These are phyloP conservation scores for Junonia oenone DNA, from an alignment of 2,888 invertebrate species.

Conservation along the genomic window DNA sequence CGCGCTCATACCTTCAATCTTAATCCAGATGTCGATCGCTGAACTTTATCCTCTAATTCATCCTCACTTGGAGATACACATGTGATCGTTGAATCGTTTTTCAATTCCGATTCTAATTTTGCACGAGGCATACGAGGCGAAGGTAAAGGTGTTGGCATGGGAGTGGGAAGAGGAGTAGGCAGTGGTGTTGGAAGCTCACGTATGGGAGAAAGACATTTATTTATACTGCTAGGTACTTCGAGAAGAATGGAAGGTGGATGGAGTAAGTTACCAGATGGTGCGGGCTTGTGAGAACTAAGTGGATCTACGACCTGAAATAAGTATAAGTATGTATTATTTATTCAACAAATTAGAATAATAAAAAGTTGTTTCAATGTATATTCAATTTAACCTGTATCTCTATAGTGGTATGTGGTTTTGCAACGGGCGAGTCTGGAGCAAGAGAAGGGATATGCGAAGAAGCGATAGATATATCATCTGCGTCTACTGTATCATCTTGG, in stretches of 20 bases:
- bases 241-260: conserved; percentile 87
- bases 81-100: conserved; percentile 49
- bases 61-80: conserved; percentile 66
- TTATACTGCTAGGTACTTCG: conserved; percentile 86
- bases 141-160: conserved; percentile 83
- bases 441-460: conserved; percentile 79
- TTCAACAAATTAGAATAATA: no score
- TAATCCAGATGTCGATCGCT: conserved; percentile 54
- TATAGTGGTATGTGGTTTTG: conserved; percentile 66
- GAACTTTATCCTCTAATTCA: conserved; percentile 60
- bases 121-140: conserved; percentile 69
- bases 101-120: conserved; percentile 50
- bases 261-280: conserved; percentile 79
- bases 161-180: conserved; percentile 81
- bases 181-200: conserved; percentile 87
- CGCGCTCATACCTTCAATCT: conserved; percentile 52
- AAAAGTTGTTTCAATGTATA: no score
- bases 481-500: conserved; percentile 84
- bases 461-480: conserved; percentile 85
- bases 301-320: conserved; percentile 82
- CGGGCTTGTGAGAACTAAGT: conserved; percentile 82
- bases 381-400: conserved; percentile 69
- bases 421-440: conserved; percentile 83
- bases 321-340: no score
- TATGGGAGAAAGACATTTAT: conserved; percentile 89